Conservation (phyloP, 2,888 invertebrate genomes). For the Thyatira batis region DNA sequence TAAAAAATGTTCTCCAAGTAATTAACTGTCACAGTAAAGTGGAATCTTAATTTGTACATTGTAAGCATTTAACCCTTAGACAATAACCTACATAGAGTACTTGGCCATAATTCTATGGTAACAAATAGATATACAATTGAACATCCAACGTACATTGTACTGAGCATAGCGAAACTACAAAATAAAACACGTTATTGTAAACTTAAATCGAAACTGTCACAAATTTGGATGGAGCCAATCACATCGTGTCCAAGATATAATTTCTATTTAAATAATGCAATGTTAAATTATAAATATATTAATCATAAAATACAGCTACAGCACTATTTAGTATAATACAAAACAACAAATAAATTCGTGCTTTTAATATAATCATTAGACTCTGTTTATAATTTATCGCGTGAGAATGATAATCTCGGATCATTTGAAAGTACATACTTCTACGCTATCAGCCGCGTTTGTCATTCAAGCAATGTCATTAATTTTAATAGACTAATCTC, state of each 20-base stretch:
- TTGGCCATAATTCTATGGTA: conserved; percentile 80
- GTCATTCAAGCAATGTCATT: conserved; percentile 31
- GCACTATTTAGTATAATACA: conserved; percentile 67
- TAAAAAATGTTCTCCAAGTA: conserved; percentile 16
- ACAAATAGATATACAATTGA: conserved; percentile 68
- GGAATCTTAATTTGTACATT: conserved; percentile 66
- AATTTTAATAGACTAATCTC: conserved; percentile 43
- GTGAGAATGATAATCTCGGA: conserved; percentile 15
- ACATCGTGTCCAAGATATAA: conserved; percentile 30
- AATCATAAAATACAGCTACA: conserved; percentile 65
- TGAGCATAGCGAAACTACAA: conserved; percentile 62
- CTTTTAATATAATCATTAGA: conserved; percentile 52
- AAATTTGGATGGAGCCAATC: conserved; percentile 66
- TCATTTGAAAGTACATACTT: not conserved
- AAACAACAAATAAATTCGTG: conserved; percentile 82
- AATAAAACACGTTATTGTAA: conserved; percentile 22
- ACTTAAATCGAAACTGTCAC: conserved; percentile 19
- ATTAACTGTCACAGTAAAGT: conserved; percentile 39
- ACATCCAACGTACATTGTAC: conserved; percentile 54
- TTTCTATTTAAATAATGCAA: conserved; percentile 41
- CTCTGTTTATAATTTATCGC: conserved; percentile 24
- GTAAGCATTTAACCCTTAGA: conserved; percentile 65
- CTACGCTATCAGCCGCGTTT: conserved; percentile 20
- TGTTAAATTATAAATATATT: conserved; percentile 69
- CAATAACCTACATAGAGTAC: conserved; percentile 70